Percentiles rank a stretch among this genome's conserved stretches.
Evolutionary conservation across 2,113 vertebrate genomes (phyloP).

Genomic region (Lepus timidus): DNA sequence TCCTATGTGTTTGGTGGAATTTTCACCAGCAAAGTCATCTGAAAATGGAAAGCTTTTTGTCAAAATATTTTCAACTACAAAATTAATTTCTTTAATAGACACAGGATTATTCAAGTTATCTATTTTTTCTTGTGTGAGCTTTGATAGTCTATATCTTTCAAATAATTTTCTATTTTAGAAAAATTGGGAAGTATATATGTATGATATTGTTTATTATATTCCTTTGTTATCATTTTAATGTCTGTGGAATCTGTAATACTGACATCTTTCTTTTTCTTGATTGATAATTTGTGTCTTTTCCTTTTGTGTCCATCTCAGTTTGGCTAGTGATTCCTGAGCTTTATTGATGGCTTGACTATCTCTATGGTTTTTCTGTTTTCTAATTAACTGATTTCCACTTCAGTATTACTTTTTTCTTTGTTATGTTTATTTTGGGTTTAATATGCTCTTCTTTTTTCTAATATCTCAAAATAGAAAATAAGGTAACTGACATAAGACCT

Average conservation of each 20-base stretch:
- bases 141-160: background rate
- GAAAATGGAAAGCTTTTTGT: background rate
- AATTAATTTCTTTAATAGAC: background rate
- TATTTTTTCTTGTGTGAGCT: background rate
- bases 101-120: background rate
- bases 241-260: background rate
- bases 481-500: too few species aligned
- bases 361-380: background rate
- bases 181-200: background rate
- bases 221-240: background rate
- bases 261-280: background rate
- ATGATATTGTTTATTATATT: background rate
- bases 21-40: background rate
- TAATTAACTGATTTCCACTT: background rate
- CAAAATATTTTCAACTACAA: conserved; percentile 1
- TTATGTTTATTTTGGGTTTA: background rate
- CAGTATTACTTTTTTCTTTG: background rate
- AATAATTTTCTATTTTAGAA: background rate
- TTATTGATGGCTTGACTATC: background rate
- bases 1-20: background rate
- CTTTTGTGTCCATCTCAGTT: background rate
- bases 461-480: background rate
- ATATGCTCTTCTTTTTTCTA: background rate
- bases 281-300: background rate
- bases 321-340: background rate